Evolutionary conservation across 1,140 invertebrate genomes (phyloP).

Genomic region (Sarcophaga peregrina): DNA sequence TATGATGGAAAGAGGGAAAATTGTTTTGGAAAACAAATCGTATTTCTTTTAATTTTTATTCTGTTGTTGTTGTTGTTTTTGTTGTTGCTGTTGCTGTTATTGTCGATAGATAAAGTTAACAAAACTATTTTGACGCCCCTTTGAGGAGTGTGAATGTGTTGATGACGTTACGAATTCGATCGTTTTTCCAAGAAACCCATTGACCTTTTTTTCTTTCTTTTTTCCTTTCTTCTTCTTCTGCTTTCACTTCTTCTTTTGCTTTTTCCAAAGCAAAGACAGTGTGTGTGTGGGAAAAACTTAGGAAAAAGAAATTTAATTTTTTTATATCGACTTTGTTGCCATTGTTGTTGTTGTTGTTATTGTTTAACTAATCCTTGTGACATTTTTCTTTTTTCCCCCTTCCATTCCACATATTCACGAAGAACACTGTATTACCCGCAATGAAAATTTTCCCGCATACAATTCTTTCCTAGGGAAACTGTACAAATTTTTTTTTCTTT

Average conservation of each 20-base stretch:
- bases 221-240: too few relatives aligned
- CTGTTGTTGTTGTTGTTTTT: not conserved
- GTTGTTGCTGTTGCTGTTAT: not conserved
- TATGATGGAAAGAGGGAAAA: not conserved
- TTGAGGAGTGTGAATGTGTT: constrained; percentile 38
- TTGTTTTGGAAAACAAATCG: not conserved
- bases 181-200: constrained; percentile 38
- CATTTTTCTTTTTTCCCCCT: not conserved
- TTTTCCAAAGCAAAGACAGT: not conserved
- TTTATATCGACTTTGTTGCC: not conserved
- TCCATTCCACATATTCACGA: not conserved
- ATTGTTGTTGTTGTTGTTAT: not conserved
- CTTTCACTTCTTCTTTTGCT: too few relatives aligned
- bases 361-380: constrained; percentile 6
- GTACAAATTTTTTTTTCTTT: not conserved
- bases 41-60: constrained; percentile 10
- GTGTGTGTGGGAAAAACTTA: constrained; percentile 18
- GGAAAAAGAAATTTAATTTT: not conserved
- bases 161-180: constrained; percentile 34
- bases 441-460: not conserved
- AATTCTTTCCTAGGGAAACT: not conserved
- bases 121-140: constrained; percentile 41
- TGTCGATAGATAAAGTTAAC: constrained; percentile 38
- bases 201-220: constrained; percentile 6
- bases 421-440: not conserved